Evolutionary conservation across 1,140 invertebrate species (phyloP).

Genomic region (Apis laboriosa): DNA sequence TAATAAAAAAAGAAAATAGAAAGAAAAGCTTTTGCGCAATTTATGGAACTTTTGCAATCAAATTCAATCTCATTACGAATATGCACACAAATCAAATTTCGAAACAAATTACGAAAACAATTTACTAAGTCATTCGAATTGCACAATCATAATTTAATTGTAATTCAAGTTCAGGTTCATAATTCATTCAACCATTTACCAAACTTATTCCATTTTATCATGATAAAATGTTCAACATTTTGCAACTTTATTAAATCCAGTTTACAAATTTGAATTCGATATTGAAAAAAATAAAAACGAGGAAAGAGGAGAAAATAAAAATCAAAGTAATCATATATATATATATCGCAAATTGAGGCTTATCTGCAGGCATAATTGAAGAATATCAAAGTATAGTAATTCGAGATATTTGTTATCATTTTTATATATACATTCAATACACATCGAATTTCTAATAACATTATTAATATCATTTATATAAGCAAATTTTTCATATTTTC

Average conservation of each 20-base stretch:
- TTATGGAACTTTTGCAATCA: slow-evolving; percentile 48
- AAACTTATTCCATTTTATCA: not conserved
- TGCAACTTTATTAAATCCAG: not conserved
- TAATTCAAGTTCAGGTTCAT: not conserved
- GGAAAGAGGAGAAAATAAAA: no score
- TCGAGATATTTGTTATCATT: slow-evolving; percentile 3
- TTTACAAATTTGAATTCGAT: not conserved
- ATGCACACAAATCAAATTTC: slow-evolving; percentile 37
- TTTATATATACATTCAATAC: no score
- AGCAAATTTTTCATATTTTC: not conserved
- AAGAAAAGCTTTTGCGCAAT: slow-evolving; percentile 22
- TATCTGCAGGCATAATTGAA: slow-evolving; percentile 18
- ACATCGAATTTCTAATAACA: not conserved
- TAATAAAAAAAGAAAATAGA: slow-evolving; percentile 50
- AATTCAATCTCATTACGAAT: slow-evolving; percentile 33
- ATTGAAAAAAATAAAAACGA: not conserved
- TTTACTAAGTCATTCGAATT: not conserved
- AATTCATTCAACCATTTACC: slow-evolving; percentile 6
- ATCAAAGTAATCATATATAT: not conserved
- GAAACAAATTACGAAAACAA: slow-evolving; percentile 13
- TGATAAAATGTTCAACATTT: not conserved
- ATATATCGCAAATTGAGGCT: not conserved
- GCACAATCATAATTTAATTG: not conserved
- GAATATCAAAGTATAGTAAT: not conserved
- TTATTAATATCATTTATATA: not conserved